phyloP scores from a whole-genome alignment of 64 coral and sea anemone genomes.

The Acropora tenuis region DNA sequence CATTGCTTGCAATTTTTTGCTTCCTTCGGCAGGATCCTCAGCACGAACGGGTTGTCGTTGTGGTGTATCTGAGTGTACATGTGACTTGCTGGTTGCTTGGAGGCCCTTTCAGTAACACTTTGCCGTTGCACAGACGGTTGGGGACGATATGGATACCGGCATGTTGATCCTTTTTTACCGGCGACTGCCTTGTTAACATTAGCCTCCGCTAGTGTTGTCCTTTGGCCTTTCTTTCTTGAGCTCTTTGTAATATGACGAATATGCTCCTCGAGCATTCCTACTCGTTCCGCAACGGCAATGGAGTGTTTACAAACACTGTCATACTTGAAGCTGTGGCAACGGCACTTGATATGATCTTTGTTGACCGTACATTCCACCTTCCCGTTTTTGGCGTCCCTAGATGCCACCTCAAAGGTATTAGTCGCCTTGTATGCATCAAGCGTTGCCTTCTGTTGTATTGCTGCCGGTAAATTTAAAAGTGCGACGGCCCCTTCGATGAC shows the following conservation, averaged over 20 bases:
- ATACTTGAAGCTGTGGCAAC: constrained; percentile 48
- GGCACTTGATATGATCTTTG: constrained; percentile 42
- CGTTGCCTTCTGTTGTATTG: constrained; percentile 41
- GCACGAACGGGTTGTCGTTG: constrained; percentile 68
- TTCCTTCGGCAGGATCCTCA: constrained; percentile 40
- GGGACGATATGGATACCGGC: constrained; percentile 28
- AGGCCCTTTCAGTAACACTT: constrained; percentile 32
- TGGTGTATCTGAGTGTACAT: constrained; percentile 45
- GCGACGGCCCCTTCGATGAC: constrained; percentile 12
- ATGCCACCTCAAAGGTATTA: constrained; percentile 59
- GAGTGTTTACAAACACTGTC: constrained; percentile 58
- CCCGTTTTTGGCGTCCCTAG: constrained; percentile 26
- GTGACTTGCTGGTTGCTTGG: constrained; percentile 24
- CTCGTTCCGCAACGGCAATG: constrained; percentile 49
- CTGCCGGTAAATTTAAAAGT: constrained; percentile 40
- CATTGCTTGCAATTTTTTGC: constrained; percentile 55
- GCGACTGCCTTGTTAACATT: constrained; percentile 43
- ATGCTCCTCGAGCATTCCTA: constrained; percentile 48
- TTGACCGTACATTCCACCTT: constrained; percentile 49
- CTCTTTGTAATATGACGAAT: constrained; percentile 24
- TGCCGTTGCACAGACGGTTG: constrained; percentile 22
- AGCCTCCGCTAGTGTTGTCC: constrained; percentile 1
- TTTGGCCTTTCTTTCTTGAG: constrained; percentile 35
- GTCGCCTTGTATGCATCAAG: constrained; percentile 42
- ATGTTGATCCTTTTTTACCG: constrained; percentile 41